Conservation (phyloP, 2,113 vertebrate species). For the Myrmophylax atrothorax region DNA sequence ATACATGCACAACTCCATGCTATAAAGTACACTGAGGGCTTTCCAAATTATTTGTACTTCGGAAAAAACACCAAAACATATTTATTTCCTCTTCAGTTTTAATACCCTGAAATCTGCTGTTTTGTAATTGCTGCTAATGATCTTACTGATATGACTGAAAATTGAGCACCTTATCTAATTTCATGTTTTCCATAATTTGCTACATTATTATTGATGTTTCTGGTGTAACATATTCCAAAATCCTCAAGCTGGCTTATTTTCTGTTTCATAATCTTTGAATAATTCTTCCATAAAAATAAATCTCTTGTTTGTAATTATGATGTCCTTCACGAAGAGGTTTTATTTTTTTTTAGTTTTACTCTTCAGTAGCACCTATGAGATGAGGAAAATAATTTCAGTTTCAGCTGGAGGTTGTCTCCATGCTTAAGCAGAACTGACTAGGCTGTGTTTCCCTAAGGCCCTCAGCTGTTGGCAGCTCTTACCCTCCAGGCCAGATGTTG, state of each 20-base stretch:
- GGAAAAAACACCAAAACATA: neutral
- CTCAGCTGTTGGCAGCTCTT: neutral
- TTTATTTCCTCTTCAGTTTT: neutral
- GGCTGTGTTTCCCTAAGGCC: fast-evolving
- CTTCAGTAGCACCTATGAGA: neutral
- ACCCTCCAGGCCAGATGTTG: neutral
- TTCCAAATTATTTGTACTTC: neutral
- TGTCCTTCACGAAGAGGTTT: neutral
- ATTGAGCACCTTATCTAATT: conserved; percentile 24
- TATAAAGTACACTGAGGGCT: neutral
- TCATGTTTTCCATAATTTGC: neutral
- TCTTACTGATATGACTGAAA: neutral
- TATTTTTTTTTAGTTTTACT: neutral
- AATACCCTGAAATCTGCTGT: neutral
- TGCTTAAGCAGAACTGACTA: neutral
- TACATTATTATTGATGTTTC: neutral
- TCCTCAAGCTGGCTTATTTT: neutral
- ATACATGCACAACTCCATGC: neutral
- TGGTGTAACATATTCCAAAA: neutral
- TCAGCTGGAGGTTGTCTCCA: neutral
- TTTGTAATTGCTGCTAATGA: conserved; percentile 15
- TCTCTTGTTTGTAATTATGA: neutral
- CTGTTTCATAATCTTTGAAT: neutral
- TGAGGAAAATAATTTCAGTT: neutral
- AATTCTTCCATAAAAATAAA: conserved; percentile 44